These are phyloP conservation scores for Lophura swinhoii DNA, from an alignment of 2,797 vertebrate species.

Conservation along the genomic window DNA sequence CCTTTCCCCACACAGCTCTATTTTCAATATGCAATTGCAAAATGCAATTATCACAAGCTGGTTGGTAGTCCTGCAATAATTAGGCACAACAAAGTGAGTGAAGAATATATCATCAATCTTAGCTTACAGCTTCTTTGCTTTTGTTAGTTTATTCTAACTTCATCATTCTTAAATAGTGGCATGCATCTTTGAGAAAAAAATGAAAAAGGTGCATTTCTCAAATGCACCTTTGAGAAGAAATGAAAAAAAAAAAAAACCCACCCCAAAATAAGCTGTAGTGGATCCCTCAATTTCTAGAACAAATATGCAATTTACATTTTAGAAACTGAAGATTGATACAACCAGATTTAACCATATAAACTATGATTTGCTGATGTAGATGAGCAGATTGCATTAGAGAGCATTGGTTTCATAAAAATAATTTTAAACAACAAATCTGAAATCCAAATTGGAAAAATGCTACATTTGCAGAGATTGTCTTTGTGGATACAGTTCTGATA, in stretches of 20 bases:
- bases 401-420: neutral
- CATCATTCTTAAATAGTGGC: neutral
- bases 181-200: neutral
- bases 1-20: neutral
- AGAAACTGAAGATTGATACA: neutral
- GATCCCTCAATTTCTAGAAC: neutral
- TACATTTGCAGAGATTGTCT: neutral
- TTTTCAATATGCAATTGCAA: neutral
- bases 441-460: neutral
- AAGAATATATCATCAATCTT: slow-evolving; percentile 37
- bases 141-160: slow-evolving; percentile 24
- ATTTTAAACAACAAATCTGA: slow-evolving; percentile 37
- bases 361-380: neutral
- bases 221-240: neutral
- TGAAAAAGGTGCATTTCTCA: no score
- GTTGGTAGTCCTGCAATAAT: slow-evolving; percentile 36
- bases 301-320: neutral
- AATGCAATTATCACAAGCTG: slow-evolving; percentile 23
- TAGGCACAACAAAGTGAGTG: slow-evolving; percentile 18
- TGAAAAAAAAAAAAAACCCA: neutral
- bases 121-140: slow-evolving; percentile 13
- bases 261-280: neutral
- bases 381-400: neutral
- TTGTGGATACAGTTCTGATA: neutral
- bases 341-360: neutral